Evolutionary conservation across 2,113 vertebrate species (phyloP).

Genomic region (Tachuris rubrigastra): DNA sequence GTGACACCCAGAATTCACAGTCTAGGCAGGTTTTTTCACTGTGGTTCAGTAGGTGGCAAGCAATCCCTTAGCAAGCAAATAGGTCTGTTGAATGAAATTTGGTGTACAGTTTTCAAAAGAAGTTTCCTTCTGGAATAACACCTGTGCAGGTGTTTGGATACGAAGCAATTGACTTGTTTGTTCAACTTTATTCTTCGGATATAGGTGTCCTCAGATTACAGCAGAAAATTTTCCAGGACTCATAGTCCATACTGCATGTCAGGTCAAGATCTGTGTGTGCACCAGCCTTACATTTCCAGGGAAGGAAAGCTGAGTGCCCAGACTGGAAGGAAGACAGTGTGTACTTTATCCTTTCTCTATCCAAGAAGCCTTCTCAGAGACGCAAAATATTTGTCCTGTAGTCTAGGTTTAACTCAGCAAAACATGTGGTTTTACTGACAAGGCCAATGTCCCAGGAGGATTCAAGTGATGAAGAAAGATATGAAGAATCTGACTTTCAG

Average conservation of each 20-base stretch:
- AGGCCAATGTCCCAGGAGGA: background rate
- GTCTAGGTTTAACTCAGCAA: background rate
- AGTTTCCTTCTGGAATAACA: background rate
- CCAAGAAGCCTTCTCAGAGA: background rate
- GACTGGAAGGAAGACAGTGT: background rate
- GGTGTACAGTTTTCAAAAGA: background rate
- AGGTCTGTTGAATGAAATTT: background rate
- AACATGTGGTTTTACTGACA: background rate
- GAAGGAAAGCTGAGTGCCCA: background rate
- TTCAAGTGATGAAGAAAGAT: background rate
- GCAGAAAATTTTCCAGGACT: background rate
- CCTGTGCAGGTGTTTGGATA: background rate
- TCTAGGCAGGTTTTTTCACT: background rate
- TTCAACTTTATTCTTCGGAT: background rate
- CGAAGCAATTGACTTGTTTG: background rate
- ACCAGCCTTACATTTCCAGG: background rate
- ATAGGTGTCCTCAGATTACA: background rate
- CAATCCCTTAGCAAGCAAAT: background rate
- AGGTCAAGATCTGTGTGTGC: background rate
- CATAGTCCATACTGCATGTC: background rate
- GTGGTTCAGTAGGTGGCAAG: background rate
- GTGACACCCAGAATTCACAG: background rate
- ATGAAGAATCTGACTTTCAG: background rate
- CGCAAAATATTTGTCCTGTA: background rate
- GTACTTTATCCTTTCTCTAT: background rate